Evolutionary conservation across 1,140 invertebrate genomes (phyloP), one percentile per base, ranked within the genome.

Genomic region (Odontomachus brunneus): DNA sequence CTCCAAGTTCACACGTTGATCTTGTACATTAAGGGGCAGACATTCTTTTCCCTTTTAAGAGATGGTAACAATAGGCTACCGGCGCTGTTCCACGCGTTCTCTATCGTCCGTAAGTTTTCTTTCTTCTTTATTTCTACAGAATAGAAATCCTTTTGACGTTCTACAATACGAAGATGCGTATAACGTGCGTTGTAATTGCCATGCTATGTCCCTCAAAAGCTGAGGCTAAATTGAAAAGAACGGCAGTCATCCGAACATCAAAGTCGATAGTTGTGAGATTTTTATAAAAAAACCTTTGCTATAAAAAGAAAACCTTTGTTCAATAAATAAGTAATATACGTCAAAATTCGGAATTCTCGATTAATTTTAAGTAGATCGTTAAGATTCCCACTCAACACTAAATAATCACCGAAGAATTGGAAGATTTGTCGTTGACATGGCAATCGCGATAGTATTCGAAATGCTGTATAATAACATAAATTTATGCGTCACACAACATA

Each of bases 191-290:
- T 44, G 38, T 51, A 66, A 24, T 66, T n/a, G 29, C 38, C 48
- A 12, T 67, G 1, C 62, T 78, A 24, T 55, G 11, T 55, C 15
- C 55, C 48, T 78, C 14, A 22, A 67, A 67, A 66, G 62, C 19
- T 67, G 48, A 55, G 15, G n/a, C 19, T 17, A 66, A 75, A 75
- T 75, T 55, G 74, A 38, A 55, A 78, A 66, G 62, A 66, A 67
- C n/a, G 48, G 29, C 22, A 55, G 48, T 22, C 11, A n/a, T 78
- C 67, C 53, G 4, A 15, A 66, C 62, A 55, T 78, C 62, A 66
- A 66, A 38, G 51, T 67, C 60, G 26, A 78, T 66, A 26, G 15
- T 63, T 55, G 26, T 22, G 14, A 63, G n/a, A 66, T 66, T 76
- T 11, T 49, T 22, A 62, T 63, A 0, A 3, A 66, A 33, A 66